phyloP scores from a whole-genome alignment of 1,140 invertebrate species.

The Sesamia nonagrioides region DNA sequence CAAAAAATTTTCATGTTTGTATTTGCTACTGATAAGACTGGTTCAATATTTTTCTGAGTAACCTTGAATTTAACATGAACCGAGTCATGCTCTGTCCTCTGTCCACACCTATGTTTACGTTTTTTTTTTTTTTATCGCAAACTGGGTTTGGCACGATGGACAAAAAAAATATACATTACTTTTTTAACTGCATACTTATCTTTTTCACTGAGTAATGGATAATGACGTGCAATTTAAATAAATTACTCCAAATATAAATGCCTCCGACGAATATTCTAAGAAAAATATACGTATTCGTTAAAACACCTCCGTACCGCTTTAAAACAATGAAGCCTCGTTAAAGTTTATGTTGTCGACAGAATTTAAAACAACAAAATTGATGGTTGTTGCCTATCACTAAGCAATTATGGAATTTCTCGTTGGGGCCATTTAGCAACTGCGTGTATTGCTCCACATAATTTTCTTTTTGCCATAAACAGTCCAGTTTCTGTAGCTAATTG shows the following conservation, averaged over 20 bases:
- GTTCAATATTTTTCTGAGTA: slow-evolving; percentile 49
- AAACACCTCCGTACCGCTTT: neutral
- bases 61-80: slow-evolving; percentile 71
- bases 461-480: slow-evolving; percentile 46
- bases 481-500: slow-evolving; percentile 56
- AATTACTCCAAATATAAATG: neutral
- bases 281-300: neutral
- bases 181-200: neutral
- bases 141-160: slow-evolving; percentile 36
- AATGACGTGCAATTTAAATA: neutral
- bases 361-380: slow-evolving; percentile 17
- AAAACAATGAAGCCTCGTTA: slow-evolving; percentile 17
- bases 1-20: slow-evolving; percentile 38
- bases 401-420: slow-evolving; percentile 42
- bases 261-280: neutral
- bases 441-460: slow-evolving; percentile 49
- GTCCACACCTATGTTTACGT: slow-evolving; percentile 75
- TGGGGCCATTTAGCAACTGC: slow-evolving; percentile 26
- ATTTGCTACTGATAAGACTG: slow-evolving; percentile 51
- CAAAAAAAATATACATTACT: slow-evolving; percentile 9
- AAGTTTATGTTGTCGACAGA: slow-evolving; percentile 17
- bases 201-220: neutral
- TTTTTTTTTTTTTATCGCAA: slow-evolving; percentile 60
- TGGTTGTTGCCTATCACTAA: slow-evolving; percentile 23
- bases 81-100: slow-evolving; percentile 51